phyloP scores from a whole-genome alignment of 1,140 invertebrate genomes.

The Propsilocerus akamusi region DNA sequence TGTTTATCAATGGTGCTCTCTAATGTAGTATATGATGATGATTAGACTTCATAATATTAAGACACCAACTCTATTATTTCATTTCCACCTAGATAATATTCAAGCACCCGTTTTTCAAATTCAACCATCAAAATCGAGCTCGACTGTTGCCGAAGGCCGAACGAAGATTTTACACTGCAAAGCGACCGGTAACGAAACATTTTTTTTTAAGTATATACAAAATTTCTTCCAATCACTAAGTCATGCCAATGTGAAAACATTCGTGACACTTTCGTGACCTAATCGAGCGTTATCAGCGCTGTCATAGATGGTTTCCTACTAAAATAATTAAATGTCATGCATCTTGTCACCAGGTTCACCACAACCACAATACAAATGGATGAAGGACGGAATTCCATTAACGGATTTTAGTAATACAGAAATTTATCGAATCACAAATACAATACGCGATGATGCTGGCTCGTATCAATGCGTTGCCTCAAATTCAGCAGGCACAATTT shows the following conservation, averaged over 20 bases:
- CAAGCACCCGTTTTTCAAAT: slow-evolving; percentile 69
- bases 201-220: slow-evolving; percentile 16
- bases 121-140: slow-evolving; percentile 62
- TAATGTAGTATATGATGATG: not conserved
- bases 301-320: slow-evolving; percentile 21
- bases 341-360: slow-evolving; percentile 50
- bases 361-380: slow-evolving; percentile 73
- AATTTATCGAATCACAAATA: slow-evolving; percentile 64
- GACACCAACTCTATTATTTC: not conserved
- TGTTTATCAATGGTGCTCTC: not conserved
- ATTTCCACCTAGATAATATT: slow-evolving; percentile 16
- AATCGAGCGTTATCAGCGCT: slow-evolving; percentile 5
- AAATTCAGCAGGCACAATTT: slow-evolving; percentile 76
- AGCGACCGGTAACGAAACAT: slow-evolving; percentile 49
- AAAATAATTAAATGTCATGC: slow-evolving; percentile 24
- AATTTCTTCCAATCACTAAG: slow-evolving; percentile 14
- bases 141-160: slow-evolving; percentile 64
- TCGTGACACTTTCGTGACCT: not conserved
- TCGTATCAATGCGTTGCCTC: slow-evolving; percentile 78
- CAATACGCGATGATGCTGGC: slow-evolving; percentile 59
- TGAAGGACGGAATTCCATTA: slow-evolving; percentile 61
- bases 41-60: not conserved
- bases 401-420: slow-evolving; percentile 54
- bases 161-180: slow-evolving; percentile 81
- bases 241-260: slow-evolving; percentile 10